phyloP scores from a whole-genome alignment of 1,140 invertebrate species.

The Tribolium castaneum region DNA sequence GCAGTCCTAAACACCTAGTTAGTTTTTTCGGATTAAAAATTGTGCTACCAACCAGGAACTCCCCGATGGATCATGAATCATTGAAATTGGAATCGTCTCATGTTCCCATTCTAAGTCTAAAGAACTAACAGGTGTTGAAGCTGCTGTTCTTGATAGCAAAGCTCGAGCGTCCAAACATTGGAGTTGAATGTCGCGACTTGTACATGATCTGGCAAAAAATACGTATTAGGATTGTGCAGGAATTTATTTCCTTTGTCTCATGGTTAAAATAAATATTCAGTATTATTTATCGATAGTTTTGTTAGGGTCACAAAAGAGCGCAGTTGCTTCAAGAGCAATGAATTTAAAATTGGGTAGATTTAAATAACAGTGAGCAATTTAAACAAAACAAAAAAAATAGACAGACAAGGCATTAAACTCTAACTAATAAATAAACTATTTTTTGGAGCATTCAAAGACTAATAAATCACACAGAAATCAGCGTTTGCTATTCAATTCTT shows the following conservation, averaged over 20 bases:
- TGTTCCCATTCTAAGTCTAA: constrained; percentile 73
- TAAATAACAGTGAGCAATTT: too few species aligned
- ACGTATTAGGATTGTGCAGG: not conserved
- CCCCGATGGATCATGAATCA: constrained; percentile 58
- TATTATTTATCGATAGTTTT: too few species aligned
- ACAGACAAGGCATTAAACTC: too few species aligned
- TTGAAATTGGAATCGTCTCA: constrained; percentile 63
- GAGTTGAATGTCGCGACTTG: constrained; percentile 64
- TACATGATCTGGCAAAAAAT: constrained; percentile 60
- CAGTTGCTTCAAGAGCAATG: too few species aligned
- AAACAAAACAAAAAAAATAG: too few species aligned
- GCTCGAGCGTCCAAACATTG: constrained; percentile 67
- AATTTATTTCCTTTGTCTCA: not conserved
- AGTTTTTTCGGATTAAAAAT: too few species aligned
- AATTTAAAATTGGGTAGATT: too few species aligned
- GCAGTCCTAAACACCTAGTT: constrained; percentile 40
- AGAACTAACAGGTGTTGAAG: constrained; percentile 68
- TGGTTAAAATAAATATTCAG: not conserved
- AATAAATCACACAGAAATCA: too few species aligned
- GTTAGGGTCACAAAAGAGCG: too few species aligned
- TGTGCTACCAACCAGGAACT: constrained; percentile 58
- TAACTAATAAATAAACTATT: too few species aligned
- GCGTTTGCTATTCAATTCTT: too few species aligned
- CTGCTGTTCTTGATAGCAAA: constrained; percentile 63
- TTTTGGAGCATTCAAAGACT: too few species aligned